Evolutionary conservation across 2,797 vertebrate genomes (phyloP), one percentile per base, ranked within the genome.

Genomic region (Clarias platycephalus): DNA sequence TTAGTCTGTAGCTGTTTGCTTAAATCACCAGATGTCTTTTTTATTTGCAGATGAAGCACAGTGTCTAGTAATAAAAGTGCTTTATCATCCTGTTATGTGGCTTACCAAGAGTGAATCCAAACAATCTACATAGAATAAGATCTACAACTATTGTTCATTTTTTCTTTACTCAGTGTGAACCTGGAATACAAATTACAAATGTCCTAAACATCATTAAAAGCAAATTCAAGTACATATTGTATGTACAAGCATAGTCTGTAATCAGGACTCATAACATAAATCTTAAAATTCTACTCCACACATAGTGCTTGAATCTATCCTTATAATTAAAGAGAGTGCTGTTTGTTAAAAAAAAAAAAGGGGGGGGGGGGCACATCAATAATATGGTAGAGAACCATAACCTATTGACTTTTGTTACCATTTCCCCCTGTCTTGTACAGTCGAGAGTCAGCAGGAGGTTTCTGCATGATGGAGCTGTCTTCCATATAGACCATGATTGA

Each of bases 271-370:
- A 40, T 49, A 67, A 83, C 12, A 55, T 49, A 62, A 70, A 9
- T 40, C 44, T 64, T 26, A 62, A 44, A 5, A 68, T 22, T 10
- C 77, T n/a, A 10, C 71, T 49, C 62, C 5, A 28, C 37, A 83
- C 13, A 4, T 63, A 57, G 44, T 60, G 28, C 60, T 44, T 20
- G 70, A 44, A 82, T 68, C 62, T 70, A 83, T 81, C 13, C n/a
- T 77, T 71, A 70, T 83, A 77, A 85, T 86, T 74, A 83, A 86
- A 80, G 55, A 80, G 81, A 86, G 85, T 86, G 85, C 57, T 64
- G 4, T 63, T 57, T 71, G 26, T 44, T 20, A 26, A 66, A 26
- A 83, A 74, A 8, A 86, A 78, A 31, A 86, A 58, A 28, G 83
- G 72, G 1, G n/a, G n/a, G n/a, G n/a, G n/a, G n/a, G n/a, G n/a